phyloP scores from a whole-genome alignment of 2,888 invertebrate genomes.

The Peribatodes rhomboidaria region DNA sequence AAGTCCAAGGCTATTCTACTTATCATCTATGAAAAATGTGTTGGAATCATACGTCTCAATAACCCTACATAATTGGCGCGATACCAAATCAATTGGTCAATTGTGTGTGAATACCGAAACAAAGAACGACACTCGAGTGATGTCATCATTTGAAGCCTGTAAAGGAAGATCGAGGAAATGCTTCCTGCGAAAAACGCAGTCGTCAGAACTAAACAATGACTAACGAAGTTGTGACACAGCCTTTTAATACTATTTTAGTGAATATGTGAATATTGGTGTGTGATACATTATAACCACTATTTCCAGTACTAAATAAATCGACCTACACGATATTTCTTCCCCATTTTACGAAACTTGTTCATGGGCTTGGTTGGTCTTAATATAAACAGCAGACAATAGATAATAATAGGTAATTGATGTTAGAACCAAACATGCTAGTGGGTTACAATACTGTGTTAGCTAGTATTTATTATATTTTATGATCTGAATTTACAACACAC shows the following conservation, averaged over 20 bases:
- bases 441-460: slow-evolving; percentile 3
- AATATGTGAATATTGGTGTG: no score
- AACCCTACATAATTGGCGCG: slow-evolving; percentile 24
- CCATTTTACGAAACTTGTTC: neutral
- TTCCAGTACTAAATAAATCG: neutral
- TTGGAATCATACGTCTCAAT: neutral
- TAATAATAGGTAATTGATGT: neutral
- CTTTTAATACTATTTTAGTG: neutral
- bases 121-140: slow-evolving; percentile 37
- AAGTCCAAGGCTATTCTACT: slow-evolving; percentile 8
- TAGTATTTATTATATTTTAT: neutral
- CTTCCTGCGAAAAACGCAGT: neutral
- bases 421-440: neutral
- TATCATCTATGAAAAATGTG: slow-evolving; percentile 1
- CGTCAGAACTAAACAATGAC: neutral
- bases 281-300: neutral
- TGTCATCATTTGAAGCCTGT: slow-evolving; percentile 45
- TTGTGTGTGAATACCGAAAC: slow-evolving; percentile 36
- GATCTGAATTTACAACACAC: no score
- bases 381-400: neutral
- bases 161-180: slow-evolving; percentile 30
- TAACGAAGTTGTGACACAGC: neutral
- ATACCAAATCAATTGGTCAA: slow-evolving; percentile 46
- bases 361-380: neutral
- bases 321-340: neutral